phyloP scores from a whole-genome alignment of 2,113 vertebrate genomes.

The Nipponia nippon region DNA sequence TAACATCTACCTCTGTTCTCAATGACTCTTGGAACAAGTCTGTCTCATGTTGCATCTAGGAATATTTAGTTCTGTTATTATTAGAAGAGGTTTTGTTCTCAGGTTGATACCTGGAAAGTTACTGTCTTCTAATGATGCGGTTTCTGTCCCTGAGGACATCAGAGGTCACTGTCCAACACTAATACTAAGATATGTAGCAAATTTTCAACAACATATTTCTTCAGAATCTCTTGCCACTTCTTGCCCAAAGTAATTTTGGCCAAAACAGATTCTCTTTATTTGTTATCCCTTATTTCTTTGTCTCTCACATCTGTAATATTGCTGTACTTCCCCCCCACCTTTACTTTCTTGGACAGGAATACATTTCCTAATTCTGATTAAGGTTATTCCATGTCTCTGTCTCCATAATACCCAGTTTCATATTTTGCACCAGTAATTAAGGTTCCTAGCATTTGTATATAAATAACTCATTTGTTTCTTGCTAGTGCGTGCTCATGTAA shows the following conservation, averaged over 20 bases:
- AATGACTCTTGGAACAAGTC: neutral
- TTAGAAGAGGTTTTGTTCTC: neutral
- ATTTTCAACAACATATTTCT: neutral
- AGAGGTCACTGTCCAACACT: neutral
- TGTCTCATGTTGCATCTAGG: neutral
- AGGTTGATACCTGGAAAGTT: neutral
- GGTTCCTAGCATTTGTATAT: neutral
- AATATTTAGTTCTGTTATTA: constrained; percentile 5
- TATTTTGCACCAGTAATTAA: neutral
- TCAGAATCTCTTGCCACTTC: neutral
- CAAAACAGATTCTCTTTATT: neutral
- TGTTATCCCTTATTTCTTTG: neutral
- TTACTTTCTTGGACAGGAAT: neutral
- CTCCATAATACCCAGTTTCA: neutral
- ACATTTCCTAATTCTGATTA: neutral
- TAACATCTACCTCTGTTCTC: neutral
- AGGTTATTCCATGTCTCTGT: neutral
- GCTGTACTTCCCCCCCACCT: neutral
- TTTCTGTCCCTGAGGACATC: neutral
- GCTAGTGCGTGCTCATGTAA: neutral
- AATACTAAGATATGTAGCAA: neutral
- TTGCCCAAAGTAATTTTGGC: neutral
- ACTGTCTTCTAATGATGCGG: neutral
- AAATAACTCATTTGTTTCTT: neutral
- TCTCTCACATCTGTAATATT: neutral